Conservation (phyloP, 2,113 vertebrate genomes). For the Parus major region DNA sequence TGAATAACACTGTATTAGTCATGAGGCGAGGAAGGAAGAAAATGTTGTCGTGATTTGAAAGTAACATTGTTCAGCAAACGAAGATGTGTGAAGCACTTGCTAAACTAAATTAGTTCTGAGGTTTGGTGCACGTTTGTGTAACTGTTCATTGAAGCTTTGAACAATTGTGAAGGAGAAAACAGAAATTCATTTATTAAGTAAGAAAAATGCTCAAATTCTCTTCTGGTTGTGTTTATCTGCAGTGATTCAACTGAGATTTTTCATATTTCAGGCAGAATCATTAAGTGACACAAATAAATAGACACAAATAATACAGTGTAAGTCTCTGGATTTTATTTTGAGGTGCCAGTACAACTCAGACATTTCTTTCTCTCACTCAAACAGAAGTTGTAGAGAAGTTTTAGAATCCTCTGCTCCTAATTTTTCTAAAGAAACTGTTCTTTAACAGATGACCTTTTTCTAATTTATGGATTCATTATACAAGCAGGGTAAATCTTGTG, state of each 20-base stretch:
- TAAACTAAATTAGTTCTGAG: constrained; percentile 72
- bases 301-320: neutral
- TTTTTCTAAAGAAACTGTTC: neutral
- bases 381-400: neutral
- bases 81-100: constrained; percentile 75
- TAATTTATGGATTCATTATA: neutral
- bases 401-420: neutral
- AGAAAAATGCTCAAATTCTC: constrained; percentile 57
- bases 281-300: neutral
- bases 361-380: neutral
- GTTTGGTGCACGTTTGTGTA: constrained; percentile 68
- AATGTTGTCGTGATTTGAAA: constrained; percentile 74
- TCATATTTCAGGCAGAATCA: constrained; percentile 29
- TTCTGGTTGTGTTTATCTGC: constrained; percentile 69
- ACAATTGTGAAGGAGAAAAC: constrained; percentile 69
- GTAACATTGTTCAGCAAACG: constrained; percentile 74
- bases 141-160: constrained; percentile 76
- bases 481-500: neutral
- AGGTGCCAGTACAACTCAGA: neutral
- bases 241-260: constrained; percentile 68
- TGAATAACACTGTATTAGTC: constrained; percentile 79
- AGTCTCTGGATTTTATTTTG: neutral
- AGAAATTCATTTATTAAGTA: constrained; percentile 64
- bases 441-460: neutral
- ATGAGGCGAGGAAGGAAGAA: constrained; percentile 70